phyloP scores from a whole-genome alignment of 2,113 vertebrate species.

The Zosterops lateralis region DNA sequence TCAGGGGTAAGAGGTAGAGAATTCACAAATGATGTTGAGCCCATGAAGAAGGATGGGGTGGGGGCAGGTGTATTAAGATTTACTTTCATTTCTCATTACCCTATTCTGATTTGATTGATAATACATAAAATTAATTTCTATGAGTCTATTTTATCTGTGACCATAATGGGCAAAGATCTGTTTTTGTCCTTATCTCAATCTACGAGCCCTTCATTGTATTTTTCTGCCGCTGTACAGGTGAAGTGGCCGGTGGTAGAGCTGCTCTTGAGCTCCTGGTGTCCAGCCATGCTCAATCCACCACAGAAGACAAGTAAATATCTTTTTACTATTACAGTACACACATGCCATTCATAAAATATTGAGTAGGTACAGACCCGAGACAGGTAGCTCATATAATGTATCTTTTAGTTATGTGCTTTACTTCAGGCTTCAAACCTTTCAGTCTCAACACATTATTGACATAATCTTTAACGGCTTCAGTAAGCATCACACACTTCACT shows the following conservation, averaged over 20 bases:
- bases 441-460: not conserved
- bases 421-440: not conserved
- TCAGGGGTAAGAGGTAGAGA: fast-evolving
- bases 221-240: not conserved
- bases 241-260: fast-evolving
- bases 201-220: fast-evolving
- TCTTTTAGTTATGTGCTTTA: not conserved
- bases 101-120: not conserved
- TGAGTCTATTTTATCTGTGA: not conserved
- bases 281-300: not conserved
- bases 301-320: not conserved
- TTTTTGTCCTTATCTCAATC: not conserved
- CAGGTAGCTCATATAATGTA: not conserved
- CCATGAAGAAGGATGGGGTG: fast-evolving
- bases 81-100: not conserved
- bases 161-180: not conserved
- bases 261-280: fast-evolving
- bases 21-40: fast-evolving
- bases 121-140: not conserved
- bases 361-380: not conserved
- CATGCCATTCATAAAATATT: not conserved
- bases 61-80: fast-evolving
- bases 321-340: not conserved
- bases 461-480: not conserved
- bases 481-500: not conserved